Evolutionary conservation across 2,888 invertebrate species (phyloP).

Genomic region (Drosophila mulleri): DNA sequence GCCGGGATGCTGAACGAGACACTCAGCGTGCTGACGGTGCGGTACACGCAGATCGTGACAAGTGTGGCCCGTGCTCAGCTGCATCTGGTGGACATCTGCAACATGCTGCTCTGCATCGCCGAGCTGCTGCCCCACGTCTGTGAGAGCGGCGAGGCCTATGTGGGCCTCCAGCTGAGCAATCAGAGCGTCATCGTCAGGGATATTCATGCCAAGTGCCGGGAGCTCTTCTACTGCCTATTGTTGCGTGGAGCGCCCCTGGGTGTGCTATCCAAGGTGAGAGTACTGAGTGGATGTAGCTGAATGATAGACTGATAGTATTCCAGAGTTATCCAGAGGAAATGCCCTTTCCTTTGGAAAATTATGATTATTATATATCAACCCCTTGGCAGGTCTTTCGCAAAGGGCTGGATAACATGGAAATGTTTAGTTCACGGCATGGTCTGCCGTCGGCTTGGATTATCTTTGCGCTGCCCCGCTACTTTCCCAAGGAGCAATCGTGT

Average conservation of each 20-base stretch:
- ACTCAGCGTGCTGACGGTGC: conserved; percentile 91
- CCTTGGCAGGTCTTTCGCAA: conserved; percentile 86
- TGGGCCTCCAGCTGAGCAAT: conserved; percentile 86
- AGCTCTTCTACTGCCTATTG: conserved; percentile 90
- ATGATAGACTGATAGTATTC: too few species aligned
- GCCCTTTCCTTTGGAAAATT: too few species aligned
- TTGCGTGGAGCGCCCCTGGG: conserved; percentile 91
- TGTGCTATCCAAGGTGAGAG: conserved; percentile 90
- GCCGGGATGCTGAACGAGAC: conserved; percentile 95
- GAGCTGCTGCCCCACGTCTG: conserved; percentile 90
- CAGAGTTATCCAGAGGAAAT: too few species aligned
- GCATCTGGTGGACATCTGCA: conserved; percentile 90
- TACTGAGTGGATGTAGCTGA: too few species aligned
- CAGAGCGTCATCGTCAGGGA: conserved; percentile 91
- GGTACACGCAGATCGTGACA: conserved; percentile 92
- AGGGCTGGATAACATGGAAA: conserved; percentile 86
- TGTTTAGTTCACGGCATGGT: conserved; percentile 86
- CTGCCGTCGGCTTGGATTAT: conserved; percentile 90
- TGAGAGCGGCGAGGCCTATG: conserved; percentile 87
- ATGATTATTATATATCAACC: too few species aligned
- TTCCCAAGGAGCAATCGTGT: conserved; percentile 85
- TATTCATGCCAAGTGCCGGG: conserved; percentile 93
- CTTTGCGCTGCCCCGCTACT: conserved; percentile 88
- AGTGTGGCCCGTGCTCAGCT: conserved; percentile 87
- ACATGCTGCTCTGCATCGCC: conserved; percentile 91